Base-by-base conservation (phyloP, 2,797 vertebrate genomes). In the Epinephelus malabaricus region DNA sequence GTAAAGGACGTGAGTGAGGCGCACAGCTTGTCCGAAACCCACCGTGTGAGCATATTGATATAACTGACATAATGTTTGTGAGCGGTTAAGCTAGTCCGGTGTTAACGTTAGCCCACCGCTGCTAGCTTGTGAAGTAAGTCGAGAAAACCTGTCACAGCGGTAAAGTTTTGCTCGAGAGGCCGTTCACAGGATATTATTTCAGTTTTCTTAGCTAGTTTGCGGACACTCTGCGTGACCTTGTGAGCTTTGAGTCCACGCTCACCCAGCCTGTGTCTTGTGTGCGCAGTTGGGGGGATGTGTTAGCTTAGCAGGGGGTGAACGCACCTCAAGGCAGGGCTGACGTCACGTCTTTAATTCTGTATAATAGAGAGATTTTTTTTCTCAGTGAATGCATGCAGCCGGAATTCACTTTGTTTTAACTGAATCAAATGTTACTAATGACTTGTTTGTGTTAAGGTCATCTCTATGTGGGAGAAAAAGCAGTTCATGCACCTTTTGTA, bases 181-280 rank as follows among this genome's bases (percentile, higher is more conserved):
- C 9, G 4, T 6, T 11, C 6, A 9, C 18, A 0, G 8, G 27
- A 2, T 27, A n/a, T 68, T 25, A 45, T 60, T 34, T 43, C 23
- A 5, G 53, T 61, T 58, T 73, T 51, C 76, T 49, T 25, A 11
- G 89, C 79, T 79, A 18, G 55, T 77, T 73, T 76, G 54, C 21
- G 10, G 30, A 8, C 53, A 59, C 53, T 67, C 63, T 25, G 61
- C 45, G 5, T 94, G 94, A 93, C 93, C 92, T 94, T 95, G 92
- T 86, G 81, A 59, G 87, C 78, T 78, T 62, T 27, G 66, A 68
- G 62, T 56, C 60, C 19, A 2, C 23, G 21, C 54, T 62, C 50
- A 50, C 40, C 38, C 40, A 65, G 56, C 58, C 66, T 53, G 46
- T 30, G 34, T 65, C 8, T 51, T 11, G 19, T 38, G 75, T 69